Percentiles rank a stretch among this genome's conserved stretches.
These are phyloP conservation scores for Manacus vitellinus DNA, from an alignment of 2,113 vertebrate species.

Conservation along the genomic window DNA sequence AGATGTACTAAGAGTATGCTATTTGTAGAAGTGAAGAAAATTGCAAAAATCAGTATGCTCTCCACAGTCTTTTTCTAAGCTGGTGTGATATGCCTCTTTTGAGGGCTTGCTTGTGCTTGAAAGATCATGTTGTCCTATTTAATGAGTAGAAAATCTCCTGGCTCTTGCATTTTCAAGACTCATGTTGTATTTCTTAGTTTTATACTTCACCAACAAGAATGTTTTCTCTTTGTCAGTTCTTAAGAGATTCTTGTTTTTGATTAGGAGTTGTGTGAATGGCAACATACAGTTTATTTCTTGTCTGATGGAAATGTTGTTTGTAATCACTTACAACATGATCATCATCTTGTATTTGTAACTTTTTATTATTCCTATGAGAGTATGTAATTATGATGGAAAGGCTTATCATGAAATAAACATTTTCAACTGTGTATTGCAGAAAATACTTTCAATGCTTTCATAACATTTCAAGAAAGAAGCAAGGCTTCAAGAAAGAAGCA, in stretches of 20 bases:
- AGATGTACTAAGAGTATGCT: not conserved
- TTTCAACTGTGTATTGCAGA: not conserved
- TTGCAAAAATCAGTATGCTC: accelerated
- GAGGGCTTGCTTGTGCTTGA: not conserved
- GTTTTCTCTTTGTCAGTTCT: not conserved
- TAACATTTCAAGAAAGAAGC: not conserved
- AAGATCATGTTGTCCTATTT: not conserved
- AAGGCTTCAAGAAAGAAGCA: not conserved
- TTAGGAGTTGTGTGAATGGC: slow-evolving; percentile 9
- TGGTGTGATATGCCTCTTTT: not conserved
- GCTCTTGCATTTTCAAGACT: not conserved
- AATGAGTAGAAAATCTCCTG: not conserved
- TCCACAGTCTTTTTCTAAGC: not conserved
- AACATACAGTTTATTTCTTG: not conserved
- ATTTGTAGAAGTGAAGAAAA: not conserved
- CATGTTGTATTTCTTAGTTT: not conserved
- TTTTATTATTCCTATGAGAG: slow-evolving; percentile 18
- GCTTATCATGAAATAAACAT: not conserved
- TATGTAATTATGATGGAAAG: not conserved
- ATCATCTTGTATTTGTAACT: not conserved
- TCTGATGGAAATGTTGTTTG: not conserved
- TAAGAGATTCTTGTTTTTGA: slow-evolving; percentile 30
- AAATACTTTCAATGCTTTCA: not conserved
- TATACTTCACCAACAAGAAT: not conserved
- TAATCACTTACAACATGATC: slow-evolving; percentile 15